phyloP scores from a whole-genome alignment of 2,888 invertebrate genomes.

The Julus scandinavius region DNA sequence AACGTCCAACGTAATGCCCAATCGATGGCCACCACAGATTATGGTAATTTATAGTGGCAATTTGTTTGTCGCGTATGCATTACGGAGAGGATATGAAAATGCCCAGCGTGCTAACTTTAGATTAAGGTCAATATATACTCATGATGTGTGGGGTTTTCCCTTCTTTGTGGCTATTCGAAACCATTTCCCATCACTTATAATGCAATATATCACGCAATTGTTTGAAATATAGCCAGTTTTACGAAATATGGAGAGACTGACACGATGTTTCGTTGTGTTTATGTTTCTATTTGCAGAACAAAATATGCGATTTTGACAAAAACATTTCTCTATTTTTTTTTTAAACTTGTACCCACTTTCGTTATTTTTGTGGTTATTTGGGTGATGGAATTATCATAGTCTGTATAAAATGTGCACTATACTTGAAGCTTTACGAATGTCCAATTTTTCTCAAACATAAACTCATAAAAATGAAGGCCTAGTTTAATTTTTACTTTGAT shows the following conservation, averaged over 20 bases:
- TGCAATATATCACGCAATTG: background rate
- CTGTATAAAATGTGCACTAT: no score
- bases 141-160: background rate
- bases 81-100: background rate
- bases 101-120: background rate
- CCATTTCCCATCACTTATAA: background rate
- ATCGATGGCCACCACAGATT: conserved; percentile 12
- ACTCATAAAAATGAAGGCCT: no score
- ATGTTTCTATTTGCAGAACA: no score
- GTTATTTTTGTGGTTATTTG: no score
- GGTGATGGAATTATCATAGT: no score
- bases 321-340: no score
- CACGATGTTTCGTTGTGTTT: no score
- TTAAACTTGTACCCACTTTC: no score
- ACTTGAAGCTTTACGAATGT: no score
- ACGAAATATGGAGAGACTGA: no score
- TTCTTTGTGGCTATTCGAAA: background rate
- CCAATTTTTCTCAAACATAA: no score
- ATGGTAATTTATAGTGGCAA: conserved; percentile 13
- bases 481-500: background rate
- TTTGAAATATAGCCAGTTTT: background rate
- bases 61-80: background rate
- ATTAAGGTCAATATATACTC: background rate
- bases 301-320: no score
- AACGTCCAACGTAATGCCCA: background rate